These are phyloP conservation scores for Nesidiocoris tenuis DNA, from an alignment of 2,888 invertebrate species.

Conservation along the genomic window DNA sequence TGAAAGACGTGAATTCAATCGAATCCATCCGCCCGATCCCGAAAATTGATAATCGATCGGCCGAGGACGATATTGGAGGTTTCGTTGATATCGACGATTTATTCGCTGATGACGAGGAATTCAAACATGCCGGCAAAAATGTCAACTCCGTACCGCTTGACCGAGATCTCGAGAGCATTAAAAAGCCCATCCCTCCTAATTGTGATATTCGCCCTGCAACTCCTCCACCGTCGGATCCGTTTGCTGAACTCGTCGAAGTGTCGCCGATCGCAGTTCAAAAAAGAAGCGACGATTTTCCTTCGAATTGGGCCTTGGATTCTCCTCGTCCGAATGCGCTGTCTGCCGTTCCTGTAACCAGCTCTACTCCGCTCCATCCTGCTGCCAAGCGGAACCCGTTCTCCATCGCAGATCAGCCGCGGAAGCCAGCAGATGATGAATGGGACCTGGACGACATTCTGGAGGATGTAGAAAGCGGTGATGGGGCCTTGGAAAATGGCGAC, in stretches of 20 bases:
- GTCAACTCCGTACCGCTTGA: background rate
- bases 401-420: background rate
- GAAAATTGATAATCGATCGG: background rate
- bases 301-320: background rate
- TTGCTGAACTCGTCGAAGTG: background rate
- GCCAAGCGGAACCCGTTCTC: background rate
- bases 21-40: no score
- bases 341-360: background rate
- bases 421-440: conserved; percentile 5
- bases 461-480: conserved; percentile 14
- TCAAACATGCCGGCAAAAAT: background rate
- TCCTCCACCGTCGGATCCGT: background rate
- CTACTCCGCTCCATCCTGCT: conserved; percentile 13
- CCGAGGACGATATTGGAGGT: background rate
- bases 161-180: background rate
- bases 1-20: no score
- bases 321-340: background rate
- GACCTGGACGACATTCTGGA: conserved; percentile 29
- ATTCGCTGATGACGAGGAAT: conserved; percentile 22
- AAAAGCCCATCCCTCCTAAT: background rate
- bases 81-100: conserved; percentile 38
- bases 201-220: background rate
- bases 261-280: background rate
- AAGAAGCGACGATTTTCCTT: background rate
- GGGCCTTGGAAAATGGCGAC: background rate